Evolutionary conservation across 2,888 invertebrate species (phyloP).

Genomic region (Sminthurinus aureus): DNA sequence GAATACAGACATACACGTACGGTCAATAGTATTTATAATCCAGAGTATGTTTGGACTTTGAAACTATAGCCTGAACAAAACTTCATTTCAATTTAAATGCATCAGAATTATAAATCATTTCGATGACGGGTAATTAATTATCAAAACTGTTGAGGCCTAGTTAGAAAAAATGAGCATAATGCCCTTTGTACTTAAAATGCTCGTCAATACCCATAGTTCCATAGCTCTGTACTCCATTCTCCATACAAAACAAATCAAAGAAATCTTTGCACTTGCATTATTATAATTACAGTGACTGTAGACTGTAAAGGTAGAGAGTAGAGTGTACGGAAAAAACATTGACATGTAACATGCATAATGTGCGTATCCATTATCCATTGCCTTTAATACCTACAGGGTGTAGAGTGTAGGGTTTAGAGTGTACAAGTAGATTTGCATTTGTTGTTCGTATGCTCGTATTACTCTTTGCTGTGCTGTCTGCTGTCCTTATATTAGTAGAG

Average conservation of each 20-base stretch:
- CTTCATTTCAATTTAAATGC: slow-evolving; percentile 16
- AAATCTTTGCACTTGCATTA: no score
- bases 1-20: neutral
- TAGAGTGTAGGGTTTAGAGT: no score
- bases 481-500: no score
- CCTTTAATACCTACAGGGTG: no score
- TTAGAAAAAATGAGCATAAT: neutral
- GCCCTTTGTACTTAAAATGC: neutral
- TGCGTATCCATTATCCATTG: neutral
- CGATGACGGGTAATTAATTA: slow-evolving; percentile 49
- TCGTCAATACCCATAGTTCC: neutral
- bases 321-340: no score
- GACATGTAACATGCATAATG: neutral
- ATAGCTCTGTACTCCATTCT: no score
- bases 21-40: neutral
- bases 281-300: no score
- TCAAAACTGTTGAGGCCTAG: slow-evolving; percentile 47
- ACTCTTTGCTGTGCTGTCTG: no score
- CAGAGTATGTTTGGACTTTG: neutral
- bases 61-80: neutral
- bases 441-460: no score
- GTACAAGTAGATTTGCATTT: no score
- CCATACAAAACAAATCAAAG: no score
- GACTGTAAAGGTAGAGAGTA: no score
- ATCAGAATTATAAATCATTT: slow-evolving; percentile 2